Evolutionary conservation across 1,140 invertebrate genomes (phyloP), one percentile per base, ranked within the genome.

Genomic region (Artemia franciscana): DNA sequence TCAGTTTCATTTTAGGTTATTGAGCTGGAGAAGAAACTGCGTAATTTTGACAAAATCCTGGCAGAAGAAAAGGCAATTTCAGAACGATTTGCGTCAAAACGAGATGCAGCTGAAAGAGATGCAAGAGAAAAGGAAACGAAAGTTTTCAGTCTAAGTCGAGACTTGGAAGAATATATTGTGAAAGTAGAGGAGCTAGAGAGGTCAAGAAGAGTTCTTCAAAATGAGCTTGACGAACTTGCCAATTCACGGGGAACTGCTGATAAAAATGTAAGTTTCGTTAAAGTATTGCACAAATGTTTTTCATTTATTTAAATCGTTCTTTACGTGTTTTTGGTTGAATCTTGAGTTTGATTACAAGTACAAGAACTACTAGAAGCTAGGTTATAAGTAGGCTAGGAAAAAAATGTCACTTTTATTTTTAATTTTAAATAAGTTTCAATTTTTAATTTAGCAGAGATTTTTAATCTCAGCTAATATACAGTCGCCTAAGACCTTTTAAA

Each of bases 1-100:
- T 59, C 15, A 15, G 9, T 59, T 15, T 26, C 2, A 1, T 21
- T 60, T 60, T 25, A 23, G 18, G 85, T 90, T 27, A 75, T 83
- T 27, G 90, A 94, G 70, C 71, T 96, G 62, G 93, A 97, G 71
- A 98, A 97, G 80, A 95, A 93, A 72, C 93, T 98, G 71, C 86
- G 93, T 74, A 97, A 94, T 74, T 98, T 98, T 74, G 95, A 98
- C 71, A 93, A 96, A 75, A 80, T 88, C 63, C 78, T 98, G 4
- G 83, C 86, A 4, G 93, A 98, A 72, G 93, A 98, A 72, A 93
- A 96, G 67, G 75, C 76, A 62, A 81, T 90, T 51, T 85, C 87
- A n/a, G 77, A 78, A 61, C 72, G 87, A 70, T 82, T 89, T 67
- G 84, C 85, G 24, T 79, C 81, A 60, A 88, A 95, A 70, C 79